These are phyloP conservation scores for Axinella damicornis DNA, from an alignment of 37 sponge, comb jelly and placozoan species.

Conservation along the genomic window DNA sequence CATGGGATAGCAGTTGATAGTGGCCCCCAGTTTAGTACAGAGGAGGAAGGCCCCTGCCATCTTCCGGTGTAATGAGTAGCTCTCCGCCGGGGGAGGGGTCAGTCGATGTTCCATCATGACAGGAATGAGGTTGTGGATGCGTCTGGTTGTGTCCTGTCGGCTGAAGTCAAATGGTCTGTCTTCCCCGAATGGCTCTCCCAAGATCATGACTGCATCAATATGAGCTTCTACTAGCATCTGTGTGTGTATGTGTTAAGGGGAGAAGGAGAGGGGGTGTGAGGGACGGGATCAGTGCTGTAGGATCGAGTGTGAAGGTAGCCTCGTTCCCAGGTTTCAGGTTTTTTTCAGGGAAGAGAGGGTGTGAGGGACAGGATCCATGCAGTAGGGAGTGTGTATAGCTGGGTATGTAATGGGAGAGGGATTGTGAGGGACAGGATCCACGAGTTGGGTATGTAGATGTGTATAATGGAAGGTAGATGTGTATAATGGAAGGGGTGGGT, in stretches of 20 bases:
- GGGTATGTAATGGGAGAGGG: too few species aligned
- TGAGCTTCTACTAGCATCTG: constrained; percentile 78
- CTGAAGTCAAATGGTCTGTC: constrained; percentile 81
- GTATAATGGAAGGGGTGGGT: too few species aligned
- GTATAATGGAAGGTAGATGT: too few species aligned
- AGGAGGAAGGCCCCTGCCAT: constrained; percentile 90
- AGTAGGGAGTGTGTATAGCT: too few species aligned
- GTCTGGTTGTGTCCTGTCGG: constrained; percentile 62
- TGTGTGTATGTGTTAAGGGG: neutral
- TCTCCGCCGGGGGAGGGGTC: constrained; percentile 93
- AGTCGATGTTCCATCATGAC: constrained; percentile 83
- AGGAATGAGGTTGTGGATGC: constrained; percentile 78
- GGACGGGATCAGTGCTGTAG: too few species aligned
- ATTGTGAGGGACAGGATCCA: too few species aligned
- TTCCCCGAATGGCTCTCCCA: constrained; percentile 84
- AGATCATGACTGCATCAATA: constrained; percentile 67
- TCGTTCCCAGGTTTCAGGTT: too few species aligned
- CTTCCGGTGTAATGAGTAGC: constrained; percentile 92
- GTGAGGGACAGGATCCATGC: too few species aligned
- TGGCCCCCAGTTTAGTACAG: constrained; percentile 80
- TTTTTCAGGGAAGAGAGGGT: too few species aligned
- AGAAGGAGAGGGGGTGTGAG: too few species aligned
- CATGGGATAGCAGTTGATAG: constrained; percentile 70
- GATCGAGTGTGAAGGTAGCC: too few species aligned
- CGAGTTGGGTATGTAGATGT: too few species aligned